Evolutionary conservation across 2,113 vertebrate genomes (phyloP).

Genomic region (Promerops cafer): DNA sequence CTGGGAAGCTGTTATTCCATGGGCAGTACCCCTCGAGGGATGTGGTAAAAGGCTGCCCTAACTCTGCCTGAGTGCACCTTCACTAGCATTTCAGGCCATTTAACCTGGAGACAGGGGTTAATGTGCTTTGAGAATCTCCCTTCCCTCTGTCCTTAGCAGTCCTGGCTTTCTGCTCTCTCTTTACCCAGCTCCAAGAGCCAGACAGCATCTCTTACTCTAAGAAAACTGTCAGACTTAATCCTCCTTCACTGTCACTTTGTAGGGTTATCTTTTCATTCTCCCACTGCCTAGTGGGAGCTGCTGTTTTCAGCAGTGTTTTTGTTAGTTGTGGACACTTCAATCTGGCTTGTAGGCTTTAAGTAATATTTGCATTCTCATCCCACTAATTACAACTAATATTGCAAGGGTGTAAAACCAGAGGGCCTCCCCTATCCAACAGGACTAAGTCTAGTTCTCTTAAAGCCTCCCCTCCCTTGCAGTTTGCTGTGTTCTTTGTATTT

Average conservation of each 20-base stretch:
- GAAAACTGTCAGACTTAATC: background rate
- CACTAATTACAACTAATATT: background rate
- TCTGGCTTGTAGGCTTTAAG: background rate
- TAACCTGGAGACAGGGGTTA: background rate
- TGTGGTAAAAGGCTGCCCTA: background rate
- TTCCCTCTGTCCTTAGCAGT: background rate
- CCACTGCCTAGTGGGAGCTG: background rate
- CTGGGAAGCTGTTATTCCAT: background rate
- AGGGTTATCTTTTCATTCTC: background rate
- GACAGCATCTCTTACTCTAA: background rate
- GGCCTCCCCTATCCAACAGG: background rate
- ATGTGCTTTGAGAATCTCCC: background rate
- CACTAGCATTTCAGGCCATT: background rate
- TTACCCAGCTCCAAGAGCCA: background rate
- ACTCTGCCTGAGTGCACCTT: background rate
- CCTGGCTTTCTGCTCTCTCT: background rate
- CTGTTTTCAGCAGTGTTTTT: background rate
- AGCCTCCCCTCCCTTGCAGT: background rate
- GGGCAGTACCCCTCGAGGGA: fast-evolving
- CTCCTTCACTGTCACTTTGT: background rate
- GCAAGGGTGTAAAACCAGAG: background rate
- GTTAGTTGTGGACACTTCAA: background rate
- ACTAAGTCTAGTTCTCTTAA: background rate
- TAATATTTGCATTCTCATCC: background rate
- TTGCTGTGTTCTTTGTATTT: background rate